phyloP scores from a whole-genome alignment of 2,113 vertebrate species.

The Syrrhaptes paradoxus region DNA sequence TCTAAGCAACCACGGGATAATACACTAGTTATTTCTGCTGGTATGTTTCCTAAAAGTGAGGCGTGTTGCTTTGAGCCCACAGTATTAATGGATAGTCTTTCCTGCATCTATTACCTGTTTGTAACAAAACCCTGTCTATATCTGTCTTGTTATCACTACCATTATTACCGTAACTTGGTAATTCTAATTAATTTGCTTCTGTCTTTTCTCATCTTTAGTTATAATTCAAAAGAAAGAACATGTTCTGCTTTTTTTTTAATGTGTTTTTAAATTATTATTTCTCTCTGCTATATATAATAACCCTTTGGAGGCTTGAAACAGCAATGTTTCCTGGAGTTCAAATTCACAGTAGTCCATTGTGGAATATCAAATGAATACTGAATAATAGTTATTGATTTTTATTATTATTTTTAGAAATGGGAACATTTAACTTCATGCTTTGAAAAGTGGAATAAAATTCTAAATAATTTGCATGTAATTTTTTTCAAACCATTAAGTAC shows the following conservation, averaged over 20 bases:
- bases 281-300: conserved; percentile 36
- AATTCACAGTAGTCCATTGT: conserved; percentile 64
- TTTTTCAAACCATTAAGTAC: conserved; percentile 60
- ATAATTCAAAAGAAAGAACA: conserved; percentile 21
- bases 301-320: conserved; percentile 46
- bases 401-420: conserved; percentile 70
- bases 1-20: conserved; percentile 88
- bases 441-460: conserved; percentile 61
- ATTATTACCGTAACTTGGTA: conserved; percentile 38
- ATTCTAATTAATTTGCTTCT: conserved; percentile 26
- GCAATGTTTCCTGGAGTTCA: conserved; percentile 60
- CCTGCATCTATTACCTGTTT: conserved; percentile 78
- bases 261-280: conserved; percentile 51
- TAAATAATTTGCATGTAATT: conserved; percentile 63
- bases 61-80: conserved; percentile 75
- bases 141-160: conserved; percentile 35
- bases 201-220: conserved; percentile 35
- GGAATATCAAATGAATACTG: conserved; percentile 63
- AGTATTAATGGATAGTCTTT: conserved; percentile 71
- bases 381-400: conserved; percentile 72
- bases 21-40: conserved; percentile 89
- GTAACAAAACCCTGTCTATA: conserved; percentile 56
- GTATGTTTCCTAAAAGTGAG: conserved; percentile 87
- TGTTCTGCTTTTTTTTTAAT: neutral
- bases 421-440: conserved; percentile 67